Evolutionary conservation across 2,888 invertebrate species (phyloP), one percentile per base, ranked within the genome.

Genomic region (Dasypogon diadema): DNA sequence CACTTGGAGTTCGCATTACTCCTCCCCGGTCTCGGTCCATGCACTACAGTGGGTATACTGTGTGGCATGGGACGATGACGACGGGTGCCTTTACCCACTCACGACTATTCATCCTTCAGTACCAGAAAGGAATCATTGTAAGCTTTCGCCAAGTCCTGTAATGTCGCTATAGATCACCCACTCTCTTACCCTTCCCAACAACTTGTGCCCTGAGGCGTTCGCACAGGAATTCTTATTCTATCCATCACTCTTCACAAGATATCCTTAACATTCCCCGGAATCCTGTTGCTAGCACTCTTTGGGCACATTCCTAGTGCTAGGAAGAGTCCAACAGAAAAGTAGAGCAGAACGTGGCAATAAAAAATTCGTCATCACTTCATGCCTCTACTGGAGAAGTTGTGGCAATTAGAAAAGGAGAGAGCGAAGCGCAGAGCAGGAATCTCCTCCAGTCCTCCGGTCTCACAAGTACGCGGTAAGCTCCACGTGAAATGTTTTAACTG

Each of bases 401-500:
- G 56, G 26, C 30, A 30, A 56, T 26, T 24, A 56, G 30, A 56
- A 56, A 56, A 14, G 56, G 56, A 56, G 4, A 18, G 18, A 5
- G 26, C n/a, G 30, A 26, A 5, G 26, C 4, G 6, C 30, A 30
- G 26, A 56, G 30, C 24, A 56, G n/a, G 55, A 14, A 51, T 51
- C 30, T 56, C 30, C 24, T 56, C 14, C 21, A n/a, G 68, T 14
- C 48, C 14, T 56, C 14, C 21, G 18, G 68, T 14, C 48, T 24
- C 48, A 12, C 48, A 68, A 68, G 68, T 1, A 46, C 48, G 22
- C 22, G 18, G 46, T 46, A 68, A 46, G 24, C 68, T 48, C 18
- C 48, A 46, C 51, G 21, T 68, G 68, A 51, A 68, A 63, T 48
- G 6, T 48, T 68, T 68, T 68, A 68, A 68, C 68, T 37, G 68